These are phyloP conservation scores for Cetonia aurata DNA, from an alignment of 2,888 invertebrate species.

Conservation along the genomic window DNA sequence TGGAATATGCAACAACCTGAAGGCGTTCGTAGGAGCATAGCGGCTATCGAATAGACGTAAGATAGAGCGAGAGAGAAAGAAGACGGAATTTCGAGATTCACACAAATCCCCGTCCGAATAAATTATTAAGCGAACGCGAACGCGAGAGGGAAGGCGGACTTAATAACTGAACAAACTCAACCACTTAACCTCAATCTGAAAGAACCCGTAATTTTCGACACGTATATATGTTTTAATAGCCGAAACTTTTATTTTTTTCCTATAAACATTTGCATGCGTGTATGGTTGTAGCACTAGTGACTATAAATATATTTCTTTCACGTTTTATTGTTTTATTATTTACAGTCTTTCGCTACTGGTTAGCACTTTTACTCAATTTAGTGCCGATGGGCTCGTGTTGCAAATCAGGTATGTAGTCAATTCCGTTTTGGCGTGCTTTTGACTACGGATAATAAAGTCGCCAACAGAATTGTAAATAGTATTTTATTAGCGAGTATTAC, in stretches of 20 bases:
- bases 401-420: too few relatives aligned
- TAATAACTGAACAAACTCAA: conserved; percentile 44
- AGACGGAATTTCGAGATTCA: conserved; percentile 25
- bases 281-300: too few relatives aligned
- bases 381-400: too few relatives aligned
- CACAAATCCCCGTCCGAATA: conserved; percentile 26
- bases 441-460: too few relatives aligned
- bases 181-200: conserved; percentile 42
- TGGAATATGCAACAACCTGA: conserved; percentile 44
- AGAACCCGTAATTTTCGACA: conserved; percentile 39
- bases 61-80: conserved; percentile 10
- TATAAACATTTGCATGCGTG: too few relatives aligned
- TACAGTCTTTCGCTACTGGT: too few relatives aligned
- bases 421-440: too few relatives aligned
- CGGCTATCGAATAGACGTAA: not conserved
- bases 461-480: too few relatives aligned
- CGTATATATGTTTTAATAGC: conserved; percentile 31
- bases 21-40: conserved; percentile 9
- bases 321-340: too few relatives aligned
- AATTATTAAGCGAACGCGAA: conserved; percentile 28
- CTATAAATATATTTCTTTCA: too few relatives aligned
- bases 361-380: too few relatives aligned
- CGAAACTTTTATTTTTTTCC: conserved; percentile 8
- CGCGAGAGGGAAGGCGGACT: conserved; percentile 30
- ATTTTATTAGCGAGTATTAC: too few relatives aligned